phyloP scores from a whole-genome alignment of 1,140 invertebrate genomes.

The Drosophila simulans region DNA sequence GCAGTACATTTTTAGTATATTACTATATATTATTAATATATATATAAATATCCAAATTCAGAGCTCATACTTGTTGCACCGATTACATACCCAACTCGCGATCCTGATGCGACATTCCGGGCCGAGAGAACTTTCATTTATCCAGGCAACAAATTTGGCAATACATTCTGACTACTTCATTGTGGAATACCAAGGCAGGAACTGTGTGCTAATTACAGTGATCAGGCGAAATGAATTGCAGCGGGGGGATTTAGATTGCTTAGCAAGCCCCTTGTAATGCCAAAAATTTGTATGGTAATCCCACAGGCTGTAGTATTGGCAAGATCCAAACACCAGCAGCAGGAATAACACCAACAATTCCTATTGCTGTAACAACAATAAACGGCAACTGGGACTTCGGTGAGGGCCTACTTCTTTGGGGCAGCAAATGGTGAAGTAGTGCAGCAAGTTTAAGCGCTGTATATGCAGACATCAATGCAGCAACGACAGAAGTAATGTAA shows the following conservation, averaged over 20 bases:
- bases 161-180: conserved; percentile 31
- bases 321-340: conserved; percentile 16
- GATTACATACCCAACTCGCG: neutral
- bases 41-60: conserved; percentile 20
- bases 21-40: neutral
- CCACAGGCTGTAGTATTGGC: conserved; percentile 56
- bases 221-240: neutral
- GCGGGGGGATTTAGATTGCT: neutral
- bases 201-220: conserved; percentile 56
- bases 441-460: conserved; percentile 68
- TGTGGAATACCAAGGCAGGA: conserved; percentile 27
- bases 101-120: too few species aligned
- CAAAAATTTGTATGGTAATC: conserved; percentile 21
- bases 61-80: neutral
- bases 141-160: conserved; percentile 4
- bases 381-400: conserved; percentile 53
- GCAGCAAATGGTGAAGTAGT: conserved; percentile 54
- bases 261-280: neutral
- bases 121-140: neutral
- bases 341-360: conserved; percentile 32
- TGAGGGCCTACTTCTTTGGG: conserved; percentile 46
- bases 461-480: conserved; percentile 53
- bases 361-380: conserved; percentile 70
- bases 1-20: conserved; percentile 2
- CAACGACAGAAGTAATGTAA: conserved; percentile 46